Evolutionary conservation across 2,797 vertebrate genomes (phyloP).

Genomic region (Spheniscus humboldti): DNA sequence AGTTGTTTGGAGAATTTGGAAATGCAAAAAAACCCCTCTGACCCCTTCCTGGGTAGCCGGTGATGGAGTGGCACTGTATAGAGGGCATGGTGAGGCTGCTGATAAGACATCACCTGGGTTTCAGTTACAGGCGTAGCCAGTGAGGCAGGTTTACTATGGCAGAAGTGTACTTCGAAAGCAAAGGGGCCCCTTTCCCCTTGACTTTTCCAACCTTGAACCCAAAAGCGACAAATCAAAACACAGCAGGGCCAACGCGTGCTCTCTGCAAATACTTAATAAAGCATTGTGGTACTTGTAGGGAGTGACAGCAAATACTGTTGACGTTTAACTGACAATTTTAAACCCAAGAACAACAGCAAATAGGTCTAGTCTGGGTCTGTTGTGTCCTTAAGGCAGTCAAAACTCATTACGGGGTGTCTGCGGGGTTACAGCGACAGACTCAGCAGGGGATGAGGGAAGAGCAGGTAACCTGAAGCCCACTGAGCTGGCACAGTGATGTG

Average conservation of each 20-base stretch:
- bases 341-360: background rate
- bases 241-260: background rate
- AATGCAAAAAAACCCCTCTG: fast-evolving
- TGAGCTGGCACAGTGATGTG: background rate
- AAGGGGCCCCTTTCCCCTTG: background rate
- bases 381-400: background rate
- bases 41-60: fast-evolving
- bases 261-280: constrained; percentile 22
- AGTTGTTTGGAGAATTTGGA: background rate
- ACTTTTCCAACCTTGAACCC: background rate
- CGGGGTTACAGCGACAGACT: background rate
- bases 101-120: background rate
- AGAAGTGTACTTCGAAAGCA: background rate
- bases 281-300: background rate
- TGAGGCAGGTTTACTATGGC: background rate
- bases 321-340: background rate
- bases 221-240: constrained; percentile 4
- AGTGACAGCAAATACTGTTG: background rate
- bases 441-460: background rate
- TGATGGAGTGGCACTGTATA: background rate
- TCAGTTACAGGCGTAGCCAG: background rate
- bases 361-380: background rate
- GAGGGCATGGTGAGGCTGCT: background rate
- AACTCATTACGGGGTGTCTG: background rate
- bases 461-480: background rate